phyloP scores from a whole-genome alignment of 2,888 invertebrate genomes.

The Liopterus haemorrhoidalis region DNA sequence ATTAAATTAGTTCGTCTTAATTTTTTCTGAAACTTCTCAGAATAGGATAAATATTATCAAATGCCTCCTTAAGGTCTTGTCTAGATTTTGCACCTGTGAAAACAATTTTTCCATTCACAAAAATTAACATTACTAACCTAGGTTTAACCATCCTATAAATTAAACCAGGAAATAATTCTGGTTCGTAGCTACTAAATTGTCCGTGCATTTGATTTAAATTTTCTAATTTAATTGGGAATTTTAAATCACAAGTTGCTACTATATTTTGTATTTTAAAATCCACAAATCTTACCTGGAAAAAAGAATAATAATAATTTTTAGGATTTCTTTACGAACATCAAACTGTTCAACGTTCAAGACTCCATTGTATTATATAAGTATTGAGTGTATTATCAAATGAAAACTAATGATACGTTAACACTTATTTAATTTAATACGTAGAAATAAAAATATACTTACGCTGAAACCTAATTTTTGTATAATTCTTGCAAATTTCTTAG shows the following conservation, averaged over 20 bases:
- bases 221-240: constrained; percentile 68
- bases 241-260: constrained; percentile 68
- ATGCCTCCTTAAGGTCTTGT: constrained; percentile 84
- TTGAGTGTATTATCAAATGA: background rate
- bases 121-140: constrained; percentile 90
- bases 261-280: constrained; percentile 76
- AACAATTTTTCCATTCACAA: constrained; percentile 98
- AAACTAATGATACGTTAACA: background rate
- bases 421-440: background rate
- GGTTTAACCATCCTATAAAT: constrained; percentile 98
- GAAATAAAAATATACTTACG: constrained; percentile 46
- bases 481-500: constrained; percentile 75
- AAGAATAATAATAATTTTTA: constrained; percentile 14
- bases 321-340: background rate
- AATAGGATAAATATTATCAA: constrained; percentile 93
- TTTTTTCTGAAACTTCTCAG: constrained; percentile 88
- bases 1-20: constrained; percentile 37
- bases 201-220: constrained; percentile 68
- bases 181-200: constrained; percentile 79
- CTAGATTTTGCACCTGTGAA: constrained; percentile 94
- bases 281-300: constrained; percentile 66
- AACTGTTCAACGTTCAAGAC: constrained; percentile 1
- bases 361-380: too few relatives aligned
- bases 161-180: constrained; percentile 97
- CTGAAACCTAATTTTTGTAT: constrained; percentile 75